Evolutionary conservation across 2,113 vertebrate genomes (phyloP).

Genomic region (Elephantulus edwardii): DNA sequence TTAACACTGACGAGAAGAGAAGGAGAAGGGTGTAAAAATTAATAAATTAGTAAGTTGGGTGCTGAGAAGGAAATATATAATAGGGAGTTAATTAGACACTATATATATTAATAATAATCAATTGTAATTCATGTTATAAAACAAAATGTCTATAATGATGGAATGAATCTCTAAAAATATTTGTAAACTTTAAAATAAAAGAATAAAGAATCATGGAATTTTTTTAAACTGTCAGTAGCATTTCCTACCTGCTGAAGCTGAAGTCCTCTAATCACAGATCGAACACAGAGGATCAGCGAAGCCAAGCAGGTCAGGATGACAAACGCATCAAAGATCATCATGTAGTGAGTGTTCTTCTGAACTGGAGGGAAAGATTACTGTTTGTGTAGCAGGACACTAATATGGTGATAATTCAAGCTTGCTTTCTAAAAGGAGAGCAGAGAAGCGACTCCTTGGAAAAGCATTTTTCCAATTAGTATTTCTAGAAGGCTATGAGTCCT

Average conservation of each 20-base stretch:
- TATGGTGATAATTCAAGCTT: background rate
- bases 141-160: too few relatives aligned
- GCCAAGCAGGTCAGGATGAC: slow-evolving; percentile 90
- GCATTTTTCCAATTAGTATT: background rate
- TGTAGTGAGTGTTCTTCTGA: slow-evolving; percentile 91
- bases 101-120: too few relatives aligned
- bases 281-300: slow-evolving; percentile 90
- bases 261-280: slow-evolving; percentile 91
- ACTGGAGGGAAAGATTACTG: slow-evolving; percentile 80
- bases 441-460: background rate
- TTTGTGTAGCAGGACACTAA: background rate
- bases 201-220: too few relatives aligned
- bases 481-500: background rate
- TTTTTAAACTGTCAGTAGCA: too few relatives aligned
- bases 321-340: slow-evolving; percentile 90
- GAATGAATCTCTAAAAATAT: too few relatives aligned
- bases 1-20: too few relatives aligned
- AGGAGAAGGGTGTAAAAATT: too few relatives aligned
- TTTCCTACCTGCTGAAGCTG: slow-evolving; percentile 89
- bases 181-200: too few relatives aligned
- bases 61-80: too few relatives aligned
- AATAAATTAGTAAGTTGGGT: too few relatives aligned
- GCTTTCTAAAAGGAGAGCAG: background rate
- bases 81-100: too few relatives aligned
- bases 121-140: too few relatives aligned